Evolutionary conservation across 2,888 invertebrate species (phyloP).

Genomic region (Dryococelus australis): DNA sequence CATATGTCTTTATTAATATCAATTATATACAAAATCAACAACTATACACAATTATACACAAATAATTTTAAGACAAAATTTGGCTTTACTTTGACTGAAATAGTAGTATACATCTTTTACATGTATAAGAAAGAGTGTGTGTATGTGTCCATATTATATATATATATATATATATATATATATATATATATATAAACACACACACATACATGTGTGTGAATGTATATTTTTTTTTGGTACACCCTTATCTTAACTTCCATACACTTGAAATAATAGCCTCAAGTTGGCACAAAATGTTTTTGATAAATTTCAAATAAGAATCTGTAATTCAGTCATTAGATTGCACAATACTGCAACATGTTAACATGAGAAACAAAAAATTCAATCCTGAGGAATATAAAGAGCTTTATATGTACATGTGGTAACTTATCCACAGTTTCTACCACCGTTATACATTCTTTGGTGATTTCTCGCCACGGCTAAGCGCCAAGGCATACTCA

Average conservation of each 20-base stretch:
- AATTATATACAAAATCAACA: conserved; percentile 16
- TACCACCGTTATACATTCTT: conserved; percentile 13
- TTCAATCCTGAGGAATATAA: background rate
- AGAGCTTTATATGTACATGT: background rate
- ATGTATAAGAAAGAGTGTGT: too few species aligned
- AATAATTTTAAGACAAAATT: background rate
- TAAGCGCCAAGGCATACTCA: conserved; percentile 74
- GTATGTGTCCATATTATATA: too few species aligned
- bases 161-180: too few species aligned
- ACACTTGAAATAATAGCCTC: background rate
- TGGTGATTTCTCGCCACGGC: conserved; percentile 60
- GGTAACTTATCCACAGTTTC: background rate
- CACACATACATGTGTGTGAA: too few species aligned
- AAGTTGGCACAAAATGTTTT: background rate
- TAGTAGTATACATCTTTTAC: background rate
- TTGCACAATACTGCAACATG: background rate
- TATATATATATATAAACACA: too few species aligned
- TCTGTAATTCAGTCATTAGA: background rate
- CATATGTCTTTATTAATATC: background rate
- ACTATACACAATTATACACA: background rate
- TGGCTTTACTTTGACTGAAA: background rate
- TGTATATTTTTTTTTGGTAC: background rate
- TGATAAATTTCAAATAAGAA: background rate
- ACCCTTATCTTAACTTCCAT: background rate
- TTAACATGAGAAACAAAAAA: too few species aligned